phyloP scores from a whole-genome alignment of 2,797 vertebrate genomes.

The Oreochromis mossambicus region DNA sequence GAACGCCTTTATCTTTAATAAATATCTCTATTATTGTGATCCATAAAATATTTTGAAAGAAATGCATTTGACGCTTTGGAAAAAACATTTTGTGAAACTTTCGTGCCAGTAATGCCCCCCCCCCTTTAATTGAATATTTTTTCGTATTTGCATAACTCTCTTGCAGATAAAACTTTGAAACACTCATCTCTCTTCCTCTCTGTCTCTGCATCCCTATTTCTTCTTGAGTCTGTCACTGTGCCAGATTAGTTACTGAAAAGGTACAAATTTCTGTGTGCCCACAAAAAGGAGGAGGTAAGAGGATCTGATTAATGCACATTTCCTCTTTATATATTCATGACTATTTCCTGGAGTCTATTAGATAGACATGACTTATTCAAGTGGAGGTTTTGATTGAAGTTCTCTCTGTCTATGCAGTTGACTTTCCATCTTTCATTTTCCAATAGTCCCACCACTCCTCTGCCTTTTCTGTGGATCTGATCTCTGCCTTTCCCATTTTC shows the following conservation, averaged over 20 bases:
- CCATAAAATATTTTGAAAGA: fast-evolving
- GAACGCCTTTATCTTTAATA: neutral
- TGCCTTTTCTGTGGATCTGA: neutral
- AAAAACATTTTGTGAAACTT: neutral
- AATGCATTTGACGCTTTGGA: neutral
- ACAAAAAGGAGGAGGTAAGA: slow-evolving; percentile 36
- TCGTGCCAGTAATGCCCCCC: neutral
- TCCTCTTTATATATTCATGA: slow-evolving; percentile 53
- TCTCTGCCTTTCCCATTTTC: slow-evolving; percentile 8
- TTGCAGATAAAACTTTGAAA: neutral
- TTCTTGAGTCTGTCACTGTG: neutral
- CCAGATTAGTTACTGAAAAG: slow-evolving; percentile 43
- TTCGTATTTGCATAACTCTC: neutral
- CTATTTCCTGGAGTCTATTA: slow-evolving; percentile 57
- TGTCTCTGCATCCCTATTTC: neutral
- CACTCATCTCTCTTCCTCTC: neutral
- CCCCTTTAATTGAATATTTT: neutral
- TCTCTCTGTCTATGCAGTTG: slow-evolving; percentile 32
- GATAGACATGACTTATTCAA: slow-evolving; percentile 58
- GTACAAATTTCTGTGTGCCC: slow-evolving; percentile 19
- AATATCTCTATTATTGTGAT: neutral
- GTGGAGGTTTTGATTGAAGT: slow-evolving; percentile 49
- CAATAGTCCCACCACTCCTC: neutral
- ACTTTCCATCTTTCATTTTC: slow-evolving; percentile 49
- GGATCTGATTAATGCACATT: slow-evolving; percentile 39